Base-by-base conservation (phyloP, 2,797 vertebrate species). In the Aldrovandia affinis region DNA sequence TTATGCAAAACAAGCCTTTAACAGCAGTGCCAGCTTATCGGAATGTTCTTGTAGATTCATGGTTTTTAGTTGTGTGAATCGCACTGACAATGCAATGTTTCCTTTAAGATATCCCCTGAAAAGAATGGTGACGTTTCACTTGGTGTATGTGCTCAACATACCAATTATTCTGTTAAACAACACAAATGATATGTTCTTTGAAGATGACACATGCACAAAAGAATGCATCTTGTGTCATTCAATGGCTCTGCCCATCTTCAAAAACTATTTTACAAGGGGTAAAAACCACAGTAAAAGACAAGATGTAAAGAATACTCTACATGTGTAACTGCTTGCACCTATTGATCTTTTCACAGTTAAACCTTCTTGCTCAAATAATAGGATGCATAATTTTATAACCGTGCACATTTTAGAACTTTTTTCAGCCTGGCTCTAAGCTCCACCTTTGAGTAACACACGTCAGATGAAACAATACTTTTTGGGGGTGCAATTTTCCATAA, bases 221-320 rank as follows among this genome's bases (percentile, higher is more conserved):
- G 39, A 44, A 75, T 44, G 36, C 36, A 44, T 44, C 18, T 75
- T 10, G 15, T 75, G 39, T 20, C 39, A 75, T 75, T 44, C 20
- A 9, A 9, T 44, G 20, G 65, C 33, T 36, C 10, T 15, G 30
- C 12, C 65, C 20, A 36, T 68, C 39, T 25, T 75, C 36, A 75
- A 75, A 75, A 75, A 44, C 65, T 57, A 3, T 7, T 75, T 42
- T 75, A 75, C 39, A 42, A 75, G 70, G 70, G 70, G 2, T 70
- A 70, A 75, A 44, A 75, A 44, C 70, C 70, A 22, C 39, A 75
- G 68, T 73, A 73, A 73, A 73, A 73, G 70, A 18, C 1, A 44
- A 39, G 70, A 75, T 25, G 36, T 75, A 42, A 75, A 75, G 39
- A 75, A 3, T 22, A 36, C 65, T 68, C 61, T 65, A 30, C 2